Percentiles rank a stretch among this genome's conserved stretches.
Conservation (phyloP, 2,797 vertebrate species). For the Podarcis siculus region DNA sequence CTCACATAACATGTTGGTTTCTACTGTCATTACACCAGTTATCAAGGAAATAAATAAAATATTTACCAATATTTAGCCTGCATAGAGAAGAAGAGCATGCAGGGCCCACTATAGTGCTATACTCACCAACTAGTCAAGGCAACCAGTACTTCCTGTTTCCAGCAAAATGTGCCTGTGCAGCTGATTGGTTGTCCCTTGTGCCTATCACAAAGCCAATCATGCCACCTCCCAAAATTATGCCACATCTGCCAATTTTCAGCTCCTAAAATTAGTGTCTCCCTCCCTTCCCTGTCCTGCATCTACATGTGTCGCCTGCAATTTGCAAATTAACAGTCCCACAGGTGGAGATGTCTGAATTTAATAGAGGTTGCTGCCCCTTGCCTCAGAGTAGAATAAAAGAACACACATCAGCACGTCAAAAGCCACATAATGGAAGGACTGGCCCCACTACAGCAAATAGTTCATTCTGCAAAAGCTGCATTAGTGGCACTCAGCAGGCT, state of each 20-base stretch:
- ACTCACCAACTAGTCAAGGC: background rate
- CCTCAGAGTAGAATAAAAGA: background rate
- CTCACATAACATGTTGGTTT: background rate
- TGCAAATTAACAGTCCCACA: background rate
- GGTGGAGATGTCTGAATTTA: background rate
- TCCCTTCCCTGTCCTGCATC: background rate
- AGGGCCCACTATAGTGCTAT: too few species aligned
- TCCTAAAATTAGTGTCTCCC: background rate
- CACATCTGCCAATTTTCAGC: background rate
- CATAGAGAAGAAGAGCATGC: too few species aligned
- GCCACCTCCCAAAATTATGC: background rate
- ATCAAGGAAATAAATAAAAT: background rate
- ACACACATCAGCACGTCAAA: background rate
- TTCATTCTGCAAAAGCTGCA: background rate
- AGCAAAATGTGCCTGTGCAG: background rate
- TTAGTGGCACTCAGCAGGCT: background rate
- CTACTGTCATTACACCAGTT: background rate
- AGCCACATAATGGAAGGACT: background rate
- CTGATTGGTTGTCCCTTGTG: background rate
- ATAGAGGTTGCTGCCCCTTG: background rate
- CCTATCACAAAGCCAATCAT: background rate
- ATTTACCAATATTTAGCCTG: background rate
- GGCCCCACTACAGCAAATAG: background rate
- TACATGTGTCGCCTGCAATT: fast-evolving
- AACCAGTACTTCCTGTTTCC: background rate